Conservation (phyloP, 2,113 vertebrate species). For the Galemys pyrenaicus region DNA sequence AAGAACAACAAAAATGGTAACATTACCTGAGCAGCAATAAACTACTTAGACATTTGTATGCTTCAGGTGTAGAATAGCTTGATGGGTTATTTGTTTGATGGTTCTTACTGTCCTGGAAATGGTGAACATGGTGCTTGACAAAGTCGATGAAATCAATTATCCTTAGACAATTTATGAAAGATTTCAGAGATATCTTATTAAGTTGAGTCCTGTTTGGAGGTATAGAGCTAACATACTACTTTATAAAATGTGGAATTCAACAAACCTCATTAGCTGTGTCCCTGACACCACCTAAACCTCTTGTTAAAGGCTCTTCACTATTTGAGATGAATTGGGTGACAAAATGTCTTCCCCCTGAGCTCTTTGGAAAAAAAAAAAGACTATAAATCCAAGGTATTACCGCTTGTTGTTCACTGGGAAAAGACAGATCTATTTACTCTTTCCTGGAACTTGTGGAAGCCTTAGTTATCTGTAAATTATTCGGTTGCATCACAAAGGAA, state of each 20-base stretch:
- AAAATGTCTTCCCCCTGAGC: conserved; percentile 35
- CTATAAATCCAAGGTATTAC: conserved; percentile 53
- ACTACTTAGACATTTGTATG: background rate
- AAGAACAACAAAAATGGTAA: background rate
- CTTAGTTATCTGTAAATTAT: conserved; percentile 52
- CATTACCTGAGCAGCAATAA: background rate
- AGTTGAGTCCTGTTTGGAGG: background rate
- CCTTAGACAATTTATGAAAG: conserved; percentile 12
- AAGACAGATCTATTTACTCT: conserved; percentile 52
- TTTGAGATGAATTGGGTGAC: conserved; percentile 33
- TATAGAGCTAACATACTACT: background rate
- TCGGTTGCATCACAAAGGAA: conserved; percentile 7
- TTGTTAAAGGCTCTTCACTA: conserved; percentile 35
- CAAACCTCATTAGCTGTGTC: conserved; percentile 25
- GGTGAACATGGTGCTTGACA: background rate
- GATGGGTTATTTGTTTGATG: conserved; percentile 8
- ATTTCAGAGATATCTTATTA: background rate
- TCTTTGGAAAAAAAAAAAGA: conserved; percentile 57
- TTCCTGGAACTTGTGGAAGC: conserved; percentile 22
- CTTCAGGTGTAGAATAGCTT: background rate
- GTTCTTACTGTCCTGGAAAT: background rate
- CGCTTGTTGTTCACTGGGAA: conserved; percentile 31
- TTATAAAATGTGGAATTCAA: conserved; percentile 24
- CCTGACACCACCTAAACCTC: background rate
- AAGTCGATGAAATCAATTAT: background rate